Evolutionary conservation across 2,888 invertebrate genomes (phyloP).

Genomic region (Priocnemis perturbator): DNA sequence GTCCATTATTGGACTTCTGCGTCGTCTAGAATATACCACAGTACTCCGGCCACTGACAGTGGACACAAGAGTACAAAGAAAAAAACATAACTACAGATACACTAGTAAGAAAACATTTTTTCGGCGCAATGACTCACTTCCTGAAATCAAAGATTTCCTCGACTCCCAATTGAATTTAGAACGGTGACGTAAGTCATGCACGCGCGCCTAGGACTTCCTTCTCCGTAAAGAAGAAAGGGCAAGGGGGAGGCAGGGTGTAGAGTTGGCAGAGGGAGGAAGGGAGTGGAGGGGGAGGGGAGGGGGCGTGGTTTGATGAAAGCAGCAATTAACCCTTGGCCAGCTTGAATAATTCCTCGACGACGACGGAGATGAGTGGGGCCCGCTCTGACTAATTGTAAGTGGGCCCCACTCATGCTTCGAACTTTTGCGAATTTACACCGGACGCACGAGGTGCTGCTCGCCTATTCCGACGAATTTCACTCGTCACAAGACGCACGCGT

Average conservation of each 20-base stretch:
- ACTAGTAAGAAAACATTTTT: no score
- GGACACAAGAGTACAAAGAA: no score
- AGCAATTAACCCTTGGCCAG: conserved; percentile 58
- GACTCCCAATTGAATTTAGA: conserved; percentile 39
- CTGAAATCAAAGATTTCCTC: conserved; percentile 16
- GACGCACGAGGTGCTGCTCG: no score
- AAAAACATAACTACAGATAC: no score
- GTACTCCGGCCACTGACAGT: no score
- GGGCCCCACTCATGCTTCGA: conserved; percentile 19
- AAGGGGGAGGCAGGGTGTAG: no score
- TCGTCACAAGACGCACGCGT: no score
- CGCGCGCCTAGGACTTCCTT: conserved; percentile 45
- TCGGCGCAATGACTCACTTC: no score
- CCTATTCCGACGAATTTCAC: no score
- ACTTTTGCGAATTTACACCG: conserved; percentile 53
- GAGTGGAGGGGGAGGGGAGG: conserved; percentile 47
- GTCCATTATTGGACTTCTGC: no score
- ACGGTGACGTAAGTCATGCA: conserved; percentile 48
- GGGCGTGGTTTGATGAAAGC: conserved; percentile 49
- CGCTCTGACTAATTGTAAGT: conserved; percentile 29
- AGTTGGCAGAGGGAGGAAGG: no score
- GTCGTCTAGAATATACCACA: no score
- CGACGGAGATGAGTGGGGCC: conserved; percentile 50
- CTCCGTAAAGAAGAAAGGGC: conserved; percentile 31
- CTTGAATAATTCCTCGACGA: conserved; percentile 53